phyloP scores from a whole-genome alignment of 2,888 invertebrate genomes.

The Lasioglossum morio region DNA sequence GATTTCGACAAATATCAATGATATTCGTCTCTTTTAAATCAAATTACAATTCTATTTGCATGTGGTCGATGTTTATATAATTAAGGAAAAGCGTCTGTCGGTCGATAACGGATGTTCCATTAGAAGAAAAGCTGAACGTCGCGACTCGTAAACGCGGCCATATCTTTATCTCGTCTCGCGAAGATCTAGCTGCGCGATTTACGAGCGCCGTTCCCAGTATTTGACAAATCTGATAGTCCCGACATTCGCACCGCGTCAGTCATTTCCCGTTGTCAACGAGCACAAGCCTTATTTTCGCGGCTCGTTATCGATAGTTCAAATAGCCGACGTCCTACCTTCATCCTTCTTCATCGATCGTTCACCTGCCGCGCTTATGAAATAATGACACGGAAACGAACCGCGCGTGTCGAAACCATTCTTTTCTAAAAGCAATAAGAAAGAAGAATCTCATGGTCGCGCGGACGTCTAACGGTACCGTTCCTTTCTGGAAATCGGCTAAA shows the following conservation, averaged over 20 bases:
- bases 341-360: neutral
- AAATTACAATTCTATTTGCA: too few relatives aligned
- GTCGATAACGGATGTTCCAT: neutral
- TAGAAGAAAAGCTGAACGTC: neutral
- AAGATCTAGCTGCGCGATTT: neutral
- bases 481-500: neutral
- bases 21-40: too few relatives aligned
- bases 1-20: too few relatives aligned
- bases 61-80: too few relatives aligned
- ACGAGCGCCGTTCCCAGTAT: neutral
- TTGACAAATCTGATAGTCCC: constrained; percentile 2
- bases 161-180: neutral
- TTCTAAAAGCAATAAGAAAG: neutral
- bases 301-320: neutral
- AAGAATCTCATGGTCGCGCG: neutral
- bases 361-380: constrained; percentile 2
- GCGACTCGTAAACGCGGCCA: neutral
- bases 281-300: neutral
- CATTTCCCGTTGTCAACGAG: neutral
- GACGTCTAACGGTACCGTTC: neutral
- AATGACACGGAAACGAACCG: neutral
- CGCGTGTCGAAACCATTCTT: neutral
- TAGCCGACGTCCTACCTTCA: neutral
- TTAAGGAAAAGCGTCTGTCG: neutral
- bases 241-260: neutral